Evolutionary conservation across 2,888 invertebrate species (phyloP).

Genomic region (Acleris holmiana): DNA sequence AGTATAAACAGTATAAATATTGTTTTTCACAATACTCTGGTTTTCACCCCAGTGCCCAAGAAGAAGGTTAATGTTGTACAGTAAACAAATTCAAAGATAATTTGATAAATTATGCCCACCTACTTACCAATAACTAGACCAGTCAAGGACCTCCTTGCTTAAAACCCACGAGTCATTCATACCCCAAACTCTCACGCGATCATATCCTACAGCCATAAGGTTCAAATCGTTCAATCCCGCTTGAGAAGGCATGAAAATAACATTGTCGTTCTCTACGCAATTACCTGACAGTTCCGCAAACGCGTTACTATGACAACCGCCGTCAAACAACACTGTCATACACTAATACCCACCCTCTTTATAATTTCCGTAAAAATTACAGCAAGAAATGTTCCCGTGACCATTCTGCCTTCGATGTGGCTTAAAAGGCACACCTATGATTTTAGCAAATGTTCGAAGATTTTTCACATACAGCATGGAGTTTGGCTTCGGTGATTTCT

Average conservation of each 20-base stretch:
- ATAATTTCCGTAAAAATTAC: slow-evolving; percentile 52
- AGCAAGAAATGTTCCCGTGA: slow-evolving; percentile 68
- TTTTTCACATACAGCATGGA: slow-evolving; percentile 67
- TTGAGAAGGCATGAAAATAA: not conserved
- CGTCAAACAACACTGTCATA: slow-evolving; percentile 73
- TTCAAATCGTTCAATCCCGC: slow-evolving; percentile 2
- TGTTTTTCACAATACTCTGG: too few species aligned
- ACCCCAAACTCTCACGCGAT: not conserved
- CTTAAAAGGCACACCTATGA: slow-evolving; percentile 53
- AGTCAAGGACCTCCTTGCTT: slow-evolving; percentile 58
- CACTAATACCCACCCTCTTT: slow-evolving; percentile 55
- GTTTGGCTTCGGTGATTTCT: slow-evolving; percentile 72
- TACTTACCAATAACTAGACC: slow-evolving; percentile 57
- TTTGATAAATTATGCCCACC: slow-evolving; percentile 39
- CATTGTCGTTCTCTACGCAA: slow-evolving; percentile 32
- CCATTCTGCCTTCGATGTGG: slow-evolving; percentile 49
- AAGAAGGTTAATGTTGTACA: not conserved
- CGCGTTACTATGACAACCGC: slow-evolving; percentile 60
- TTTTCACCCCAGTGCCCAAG: too few species aligned
- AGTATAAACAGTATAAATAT: too few species aligned
- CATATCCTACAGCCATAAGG: slow-evolving; percentile 35
- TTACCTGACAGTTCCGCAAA: slow-evolving; percentile 59
- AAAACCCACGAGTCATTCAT: slow-evolving; percentile 18
- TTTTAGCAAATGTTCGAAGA: slow-evolving; percentile 54
- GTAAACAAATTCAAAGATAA: slow-evolving; percentile 6